Conservation (phyloP, 2,797 vertebrate species). For the Gymnopithys bicolor region DNA sequence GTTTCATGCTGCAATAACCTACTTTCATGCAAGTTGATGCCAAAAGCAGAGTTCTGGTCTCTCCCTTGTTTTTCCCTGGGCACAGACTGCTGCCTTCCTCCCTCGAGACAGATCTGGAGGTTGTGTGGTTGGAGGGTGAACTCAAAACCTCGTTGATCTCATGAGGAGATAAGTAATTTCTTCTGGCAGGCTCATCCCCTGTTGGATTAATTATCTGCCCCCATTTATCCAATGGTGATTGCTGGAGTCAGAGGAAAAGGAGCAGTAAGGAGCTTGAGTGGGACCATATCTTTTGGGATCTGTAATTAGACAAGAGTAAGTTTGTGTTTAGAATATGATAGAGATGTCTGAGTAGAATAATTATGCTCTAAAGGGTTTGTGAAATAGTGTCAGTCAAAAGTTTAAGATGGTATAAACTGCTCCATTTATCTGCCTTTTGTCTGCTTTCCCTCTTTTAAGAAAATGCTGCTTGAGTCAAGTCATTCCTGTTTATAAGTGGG, state of each 20-base stretch:
- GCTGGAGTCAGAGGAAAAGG: neutral
- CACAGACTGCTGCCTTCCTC: neutral
- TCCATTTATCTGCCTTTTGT: neutral
- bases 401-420: neutral
- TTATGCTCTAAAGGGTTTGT: neutral
- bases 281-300: neutral
- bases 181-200: neutral
- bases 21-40: neutral
- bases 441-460: neutral
- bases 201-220: constrained; percentile 10
- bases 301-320: constrained; percentile 2
- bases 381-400: neutral
- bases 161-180: neutral
- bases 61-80: neutral
- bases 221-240: neutral
- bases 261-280: neutral
- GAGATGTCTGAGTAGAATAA: neutral
- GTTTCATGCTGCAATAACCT: neutral
- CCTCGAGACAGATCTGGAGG: neutral
- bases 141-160: neutral
- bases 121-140: neutral
- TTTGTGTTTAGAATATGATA: neutral
- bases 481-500: neutral
- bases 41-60: neutral
- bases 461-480: neutral